A percentile compares a stretch with the other conserved stretches of the same genome.
Evolutionary conservation across 1,140 invertebrate genomes (phyloP).

Genomic region (Zelostemma sp.): DNA sequence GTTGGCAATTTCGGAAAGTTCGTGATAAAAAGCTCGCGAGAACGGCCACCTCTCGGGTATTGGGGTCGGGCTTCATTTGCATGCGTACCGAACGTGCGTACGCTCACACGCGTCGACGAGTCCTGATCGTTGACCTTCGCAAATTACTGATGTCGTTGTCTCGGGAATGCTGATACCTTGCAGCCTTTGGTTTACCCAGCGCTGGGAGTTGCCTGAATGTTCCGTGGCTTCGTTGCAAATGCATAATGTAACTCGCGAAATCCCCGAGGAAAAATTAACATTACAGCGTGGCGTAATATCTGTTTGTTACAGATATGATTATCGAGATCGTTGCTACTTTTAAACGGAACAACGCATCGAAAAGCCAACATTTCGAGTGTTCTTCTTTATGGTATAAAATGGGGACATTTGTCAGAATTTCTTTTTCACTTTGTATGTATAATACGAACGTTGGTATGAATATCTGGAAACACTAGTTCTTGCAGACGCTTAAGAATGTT

Average conservation of each 20-base stretch:
- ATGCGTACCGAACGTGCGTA: conserved; percentile 6
- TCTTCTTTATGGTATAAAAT: too few species aligned
- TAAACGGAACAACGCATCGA: too few species aligned
- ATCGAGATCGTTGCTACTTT: too few species aligned
- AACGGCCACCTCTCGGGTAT: conserved; percentile 28
- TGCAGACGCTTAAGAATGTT: conserved; percentile 15
- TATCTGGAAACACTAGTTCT: conserved; percentile 16
- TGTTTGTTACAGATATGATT: too few species aligned
- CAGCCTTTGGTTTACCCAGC: background rate
- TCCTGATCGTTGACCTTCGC: conserved; percentile 9
- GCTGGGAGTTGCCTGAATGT: background rate
- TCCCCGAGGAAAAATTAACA: background rate
- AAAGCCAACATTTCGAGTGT: too few species aligned
- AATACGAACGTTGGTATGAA: conserved; percentile 4
- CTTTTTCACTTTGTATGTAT: background rate
- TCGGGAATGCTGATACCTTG: background rate
- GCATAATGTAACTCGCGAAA: background rate
- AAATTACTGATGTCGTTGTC: conserved; percentile 2
- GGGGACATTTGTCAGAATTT: too few species aligned
- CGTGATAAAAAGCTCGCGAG: conserved; percentile 35
- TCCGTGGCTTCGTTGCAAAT: background rate
- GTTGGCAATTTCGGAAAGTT: conserved; percentile 51
- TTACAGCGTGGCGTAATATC: too few species aligned
- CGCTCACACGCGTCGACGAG: background rate
- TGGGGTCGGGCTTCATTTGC: conserved; percentile 32